These are phyloP conservation scores for Sebastes paucispinis DNA, from an alignment of 2,797 vertebrate species.

Conservation along the genomic window DNA sequence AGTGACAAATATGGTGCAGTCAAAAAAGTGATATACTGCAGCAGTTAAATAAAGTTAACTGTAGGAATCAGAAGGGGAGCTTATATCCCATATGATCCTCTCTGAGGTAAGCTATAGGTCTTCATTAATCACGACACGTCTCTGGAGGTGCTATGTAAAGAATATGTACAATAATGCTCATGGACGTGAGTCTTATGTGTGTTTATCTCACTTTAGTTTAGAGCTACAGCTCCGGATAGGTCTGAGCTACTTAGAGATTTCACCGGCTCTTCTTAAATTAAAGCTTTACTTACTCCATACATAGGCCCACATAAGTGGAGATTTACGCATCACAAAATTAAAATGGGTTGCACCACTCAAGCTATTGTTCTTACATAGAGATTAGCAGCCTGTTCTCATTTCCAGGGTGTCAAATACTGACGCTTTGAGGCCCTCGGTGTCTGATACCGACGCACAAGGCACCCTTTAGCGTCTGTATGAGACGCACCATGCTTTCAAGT, in stretches of 20 bases:
- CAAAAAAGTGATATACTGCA: constrained; percentile 54
- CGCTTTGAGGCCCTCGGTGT: too few relatives aligned
- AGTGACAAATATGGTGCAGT: constrained; percentile 57
- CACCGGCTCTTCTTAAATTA: neutral
- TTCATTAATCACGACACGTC: constrained; percentile 49
- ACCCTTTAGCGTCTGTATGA: too few relatives aligned
- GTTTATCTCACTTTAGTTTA: neutral
- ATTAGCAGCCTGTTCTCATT: neutral
- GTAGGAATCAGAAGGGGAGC: constrained; percentile 25
- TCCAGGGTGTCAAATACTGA: too few relatives aligned
- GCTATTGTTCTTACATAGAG: neutral
- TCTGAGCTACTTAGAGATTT: neutral
- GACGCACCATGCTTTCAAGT: too few relatives aligned
- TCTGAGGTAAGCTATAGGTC: constrained; percentile 19
- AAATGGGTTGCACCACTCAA: too few relatives aligned
- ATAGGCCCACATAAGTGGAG: neutral
- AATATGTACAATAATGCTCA: constrained; percentile 6
- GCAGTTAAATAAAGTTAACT: constrained; percentile 63
- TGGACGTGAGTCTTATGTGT: neutral
- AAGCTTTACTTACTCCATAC: neutral
- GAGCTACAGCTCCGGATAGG: neutral
- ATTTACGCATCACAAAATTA: neutral
- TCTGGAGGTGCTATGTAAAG: constrained; percentile 17
- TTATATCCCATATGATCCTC: constrained; percentile 17
- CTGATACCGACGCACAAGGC: too few relatives aligned